Base-by-base conservation (phyloP, 2,888 invertebrate species). In the Electrophaes corylata region DNA sequence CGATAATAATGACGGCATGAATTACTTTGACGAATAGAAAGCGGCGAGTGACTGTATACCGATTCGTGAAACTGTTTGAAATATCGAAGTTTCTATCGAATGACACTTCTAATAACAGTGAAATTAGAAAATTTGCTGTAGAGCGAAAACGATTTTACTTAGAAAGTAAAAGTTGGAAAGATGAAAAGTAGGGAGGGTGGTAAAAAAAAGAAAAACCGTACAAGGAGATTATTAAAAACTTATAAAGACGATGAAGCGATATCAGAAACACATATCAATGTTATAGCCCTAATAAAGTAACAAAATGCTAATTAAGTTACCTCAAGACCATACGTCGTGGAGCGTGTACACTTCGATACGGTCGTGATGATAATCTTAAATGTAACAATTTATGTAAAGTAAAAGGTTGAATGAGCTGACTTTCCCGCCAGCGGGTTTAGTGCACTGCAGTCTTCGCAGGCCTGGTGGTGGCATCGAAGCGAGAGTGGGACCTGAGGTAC, bases 1-100 rank as follows among this genome's bases (percentile, higher is more conserved):
- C 66, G 69, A 69, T 71, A 70, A 74, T 79, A 79, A 81, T 74
- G 76, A 79, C 80, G 71, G 72, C 68, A 66, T 73, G 67, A 78
- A 75, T 79, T 72, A 78, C 75, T 73, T 76, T 75, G 71, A 72
- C 70, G 72, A 75, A 75, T 79, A 81, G 84, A 83, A 83, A 83
- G 83, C 71, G 57, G 62, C 67, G 67, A 68, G 69, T 60, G 72
- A 66, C 63, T 63, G 65, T 64, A 69, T 67, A 63, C 45, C 57
- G 65, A 70, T 64, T 69, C 70, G 70, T 72, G 67, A 65, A 71
- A 69, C 67, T 61, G 64, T 67, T 70, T 67, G 59, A 60, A 62
- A 66, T 62, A 66, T 64, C 49, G 57, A 60, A 53, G 63, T 62
- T 62, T 60, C 62, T 62, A 61, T 62, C 48, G 43, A 48, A 48